phyloP scores from a whole-genome alignment of 2,113 vertebrate genomes.

The Thalassoma bifasciatum region DNA sequence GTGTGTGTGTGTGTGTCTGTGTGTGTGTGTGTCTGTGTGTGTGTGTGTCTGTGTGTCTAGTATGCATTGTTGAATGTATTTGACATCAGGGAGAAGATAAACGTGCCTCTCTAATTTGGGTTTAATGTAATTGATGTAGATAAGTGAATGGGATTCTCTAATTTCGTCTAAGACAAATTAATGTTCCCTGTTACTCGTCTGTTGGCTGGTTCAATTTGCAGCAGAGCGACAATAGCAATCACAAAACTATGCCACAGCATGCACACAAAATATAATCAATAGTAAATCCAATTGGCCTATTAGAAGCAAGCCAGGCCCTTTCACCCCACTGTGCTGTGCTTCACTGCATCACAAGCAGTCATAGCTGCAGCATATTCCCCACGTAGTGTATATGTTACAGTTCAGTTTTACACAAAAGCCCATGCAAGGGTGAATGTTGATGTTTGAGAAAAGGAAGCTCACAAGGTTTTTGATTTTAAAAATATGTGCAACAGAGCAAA shows the following conservation, averaged over 20 bases:
- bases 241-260: slow-evolving; percentile 46
- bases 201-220: slow-evolving; percentile 56
- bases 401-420: background rate
- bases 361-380: slow-evolving; percentile 2
- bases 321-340: slow-evolving; percentile 3
- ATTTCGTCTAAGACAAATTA: slow-evolving; percentile 50
- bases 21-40: background rate
- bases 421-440: background rate
- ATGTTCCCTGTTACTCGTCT: slow-evolving; percentile 38
- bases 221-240: slow-evolving; percentile 49
- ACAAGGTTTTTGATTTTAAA: no score
- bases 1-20: background rate
- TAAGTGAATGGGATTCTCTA: slow-evolving; percentile 45
- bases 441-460: no score
- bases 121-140: slow-evolving; percentile 35
- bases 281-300: slow-evolving; percentile 64
- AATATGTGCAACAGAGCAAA: no score
- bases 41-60: slow-evolving; percentile 2
- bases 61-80: slow-evolving; percentile 21
- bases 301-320: slow-evolving; percentile 58
- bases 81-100: slow-evolving; percentile 38
- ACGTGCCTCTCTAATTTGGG: slow-evolving; percentile 38
- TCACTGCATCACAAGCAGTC: slow-evolving; percentile 30
- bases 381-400: background rate
- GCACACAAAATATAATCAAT: slow-evolving; percentile 70